Evolutionary conservation across 2,113 vertebrate genomes (phyloP).

Genomic region (Leptocoma aspasia): DNA sequence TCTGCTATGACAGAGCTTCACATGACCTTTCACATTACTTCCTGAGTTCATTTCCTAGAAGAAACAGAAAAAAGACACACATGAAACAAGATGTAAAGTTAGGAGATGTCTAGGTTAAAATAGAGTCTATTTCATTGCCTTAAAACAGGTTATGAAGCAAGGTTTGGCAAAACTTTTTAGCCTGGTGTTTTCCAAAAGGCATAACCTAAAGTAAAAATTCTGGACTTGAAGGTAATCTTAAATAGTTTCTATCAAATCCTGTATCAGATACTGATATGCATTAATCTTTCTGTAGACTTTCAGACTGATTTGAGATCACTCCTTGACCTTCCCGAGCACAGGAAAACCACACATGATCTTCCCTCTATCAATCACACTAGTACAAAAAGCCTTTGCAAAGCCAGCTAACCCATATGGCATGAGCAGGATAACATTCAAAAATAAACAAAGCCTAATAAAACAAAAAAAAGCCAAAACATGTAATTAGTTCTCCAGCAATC

Average conservation of each 20-base stretch:
- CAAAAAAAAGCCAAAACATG: fast-evolving
- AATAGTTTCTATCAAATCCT: neutral
- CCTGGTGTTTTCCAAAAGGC: neutral
- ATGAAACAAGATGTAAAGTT: neutral
- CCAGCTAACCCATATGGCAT: neutral
- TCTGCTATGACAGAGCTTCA: neutral
- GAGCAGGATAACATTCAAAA: neutral
- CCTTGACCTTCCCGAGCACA: neutral
- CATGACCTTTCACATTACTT: conserved; percentile 23
- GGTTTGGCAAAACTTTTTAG: neutral
- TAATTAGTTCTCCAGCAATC: neutral
- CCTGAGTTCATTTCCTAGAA: conserved; percentile 62
- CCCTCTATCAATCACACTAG: neutral
- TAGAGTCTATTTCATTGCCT: neutral
- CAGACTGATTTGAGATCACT: neutral
- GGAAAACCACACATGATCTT: neutral
- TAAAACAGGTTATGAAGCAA: neutral
- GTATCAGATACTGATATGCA: neutral
- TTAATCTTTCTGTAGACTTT: neutral
- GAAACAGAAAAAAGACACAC: conserved; percentile 10
- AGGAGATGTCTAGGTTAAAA: no score
- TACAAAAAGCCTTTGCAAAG: neutral
- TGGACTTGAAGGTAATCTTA: neutral
- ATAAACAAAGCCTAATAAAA: neutral
- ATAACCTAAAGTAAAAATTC: neutral